Evolutionary conservation across 2,797 vertebrate genomes (phyloP).

Genomic region (Serranus cabrilla): DNA sequence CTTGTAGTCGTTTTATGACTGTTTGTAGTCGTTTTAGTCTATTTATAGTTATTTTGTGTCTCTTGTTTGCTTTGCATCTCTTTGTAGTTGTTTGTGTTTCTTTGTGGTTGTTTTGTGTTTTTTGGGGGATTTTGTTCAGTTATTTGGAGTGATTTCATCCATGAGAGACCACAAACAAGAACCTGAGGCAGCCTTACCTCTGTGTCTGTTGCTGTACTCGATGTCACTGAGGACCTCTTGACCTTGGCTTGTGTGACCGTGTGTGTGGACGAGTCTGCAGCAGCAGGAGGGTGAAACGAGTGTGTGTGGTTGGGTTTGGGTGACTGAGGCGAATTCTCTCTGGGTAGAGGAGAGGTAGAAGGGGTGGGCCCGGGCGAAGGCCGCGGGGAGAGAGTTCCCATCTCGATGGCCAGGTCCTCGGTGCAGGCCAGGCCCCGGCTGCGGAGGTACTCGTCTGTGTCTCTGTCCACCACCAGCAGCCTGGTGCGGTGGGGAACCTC

Average conservation of each 20-base stretch:
- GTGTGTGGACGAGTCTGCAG: conserved; percentile 30
- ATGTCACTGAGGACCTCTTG: conserved; percentile 58
- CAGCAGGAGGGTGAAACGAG: conserved; percentile 13
- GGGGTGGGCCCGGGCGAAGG: conserved; percentile 69
- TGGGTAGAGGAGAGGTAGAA: conserved; percentile 63
- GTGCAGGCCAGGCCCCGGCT: conserved; percentile 87
- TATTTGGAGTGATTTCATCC: too few relatives aligned
- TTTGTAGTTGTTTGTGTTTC: too few relatives aligned
- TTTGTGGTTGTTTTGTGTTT: too few relatives aligned
- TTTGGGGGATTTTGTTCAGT: too few relatives aligned
- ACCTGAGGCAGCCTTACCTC: conserved; percentile 63
- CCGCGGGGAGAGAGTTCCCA: conserved; percentile 80
- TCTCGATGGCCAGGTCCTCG: conserved; percentile 87
- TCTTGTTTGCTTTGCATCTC: too few relatives aligned
- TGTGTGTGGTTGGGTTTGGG: conserved; percentile 63
- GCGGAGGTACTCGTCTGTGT: conserved; percentile 90
- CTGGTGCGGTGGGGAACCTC: conserved; percentile 89
- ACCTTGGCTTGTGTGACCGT: conserved; percentile 12
- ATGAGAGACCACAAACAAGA: background rate
- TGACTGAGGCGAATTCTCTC: conserved; percentile 77
- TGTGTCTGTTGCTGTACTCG: conserved; percentile 60
- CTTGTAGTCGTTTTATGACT: too few relatives aligned
- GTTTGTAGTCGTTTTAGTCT: too few relatives aligned
- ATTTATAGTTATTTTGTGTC: too few relatives aligned
- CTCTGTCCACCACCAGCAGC: conserved; percentile 93